Evolutionary conservation across 2,888 invertebrate species (phyloP), one percentile per base, ranked within the genome.

Genomic region (Ommatoiulus sabulosus): DNA sequence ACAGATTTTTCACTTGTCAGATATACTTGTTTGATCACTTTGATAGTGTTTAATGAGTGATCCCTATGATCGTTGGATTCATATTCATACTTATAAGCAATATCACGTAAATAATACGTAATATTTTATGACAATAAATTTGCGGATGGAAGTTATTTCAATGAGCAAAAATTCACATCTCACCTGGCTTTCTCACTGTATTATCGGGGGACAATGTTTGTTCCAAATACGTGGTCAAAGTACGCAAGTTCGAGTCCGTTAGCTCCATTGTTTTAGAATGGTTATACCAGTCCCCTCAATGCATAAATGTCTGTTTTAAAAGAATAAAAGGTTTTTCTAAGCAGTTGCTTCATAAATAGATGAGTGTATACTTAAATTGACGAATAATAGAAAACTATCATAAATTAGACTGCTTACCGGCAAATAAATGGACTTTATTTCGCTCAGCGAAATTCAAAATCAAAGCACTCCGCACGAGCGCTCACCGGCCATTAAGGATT

Each of bases 171-270:
- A n/a, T 35, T 0, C 35, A 35, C 35, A 35, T 20, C 87, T 87
- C 90, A 93, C 98, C 98, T 92, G 97, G 96, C 92, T 97, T 94
- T 90, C 98, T 94, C 89, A 96, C 94, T 92, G 95, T 95, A 44
- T 95, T 94, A 92, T 98, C 97, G 0, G 97, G 96, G 92, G 95
- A 97, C 48, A 99, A 93, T 4, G 98, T 98, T 93, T 97, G 96
- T 91, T 96, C 96, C 91, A 98, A 94, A 93, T 97, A 98, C 91
- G 95, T 95, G 87, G 96, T 96, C 90, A 98, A 93, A 12, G 96
- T 96, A 91, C 95, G 94, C 91, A 97, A 93, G 93, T 98, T 98
- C 86, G 95, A 96, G 88, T 97, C 97, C 4, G 96, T 97, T 17
- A 98, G 94, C 92, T 98, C 98, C 98, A 98, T 98, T 43, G n/a